Base-by-base conservation (phyloP, 2,113 vertebrate genomes). In the Eidolon helvum region DNA sequence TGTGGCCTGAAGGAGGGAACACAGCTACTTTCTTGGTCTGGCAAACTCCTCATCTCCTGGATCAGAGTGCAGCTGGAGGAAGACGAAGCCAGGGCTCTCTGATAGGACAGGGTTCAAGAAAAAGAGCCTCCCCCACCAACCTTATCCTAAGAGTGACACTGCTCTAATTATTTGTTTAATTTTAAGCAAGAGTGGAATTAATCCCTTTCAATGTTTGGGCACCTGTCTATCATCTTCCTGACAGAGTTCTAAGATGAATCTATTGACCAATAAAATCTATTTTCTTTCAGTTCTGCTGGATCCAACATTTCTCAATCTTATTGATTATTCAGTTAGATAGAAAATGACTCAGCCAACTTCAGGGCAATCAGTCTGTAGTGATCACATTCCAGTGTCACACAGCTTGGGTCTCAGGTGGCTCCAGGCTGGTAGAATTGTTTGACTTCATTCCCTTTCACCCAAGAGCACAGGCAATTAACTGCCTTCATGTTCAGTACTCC, bases 101-200 rank as follows among this genome's bases (percentile, higher is more conserved):
- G 71, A 43, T 30, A 84, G 30, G 65, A 59, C 33, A 26, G 43
- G 3, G 10, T 21, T 21, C 26, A 55, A 35, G 6, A 7, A 83
- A 61, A 87, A 45, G 28, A n/a, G 6, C 19, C 2, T 7, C 8
- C 16, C 4, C 9, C 48, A 14, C 48, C 48, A 2, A 14, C 69
- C 33, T 19, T 59, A 38, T 28, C 38, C 26, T 50, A 68, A 87
- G 16, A 15, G 8, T 7, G 33, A 18, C 14, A 22, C 8, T 75
- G 48, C 40, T 77, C 21, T 72, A 38, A 87, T 55, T 30, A 10
- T 40, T 26, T 28, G 53, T 4, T 35, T 63, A 43, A 65, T 68
- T 40, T 45, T 3, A 26, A n/a, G 80, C 53, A 90, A 91, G 63
- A 68, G 50, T 91, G 63, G 24, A 87, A 63, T 59, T 35, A 48